Conservation (phyloP, 2,113 vertebrate genomes). For the Etia nguti region DNA sequence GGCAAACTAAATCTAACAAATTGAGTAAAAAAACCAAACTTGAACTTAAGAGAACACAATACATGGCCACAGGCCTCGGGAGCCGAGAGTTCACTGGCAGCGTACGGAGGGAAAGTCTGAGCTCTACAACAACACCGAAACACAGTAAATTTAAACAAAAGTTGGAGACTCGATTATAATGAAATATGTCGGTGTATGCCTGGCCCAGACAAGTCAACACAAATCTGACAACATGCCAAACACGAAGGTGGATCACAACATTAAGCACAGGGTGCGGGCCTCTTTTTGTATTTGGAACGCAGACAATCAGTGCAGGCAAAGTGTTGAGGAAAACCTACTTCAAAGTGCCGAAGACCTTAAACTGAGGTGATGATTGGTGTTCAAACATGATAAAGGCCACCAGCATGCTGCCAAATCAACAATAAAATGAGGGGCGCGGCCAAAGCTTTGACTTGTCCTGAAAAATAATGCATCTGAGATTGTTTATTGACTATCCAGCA, state of each 20-base stretch:
- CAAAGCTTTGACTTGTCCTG: background rate
- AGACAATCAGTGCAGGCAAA: background rate
- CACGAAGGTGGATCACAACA: background rate
- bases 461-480: background rate
- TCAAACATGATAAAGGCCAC: background rate
- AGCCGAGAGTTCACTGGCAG: background rate
- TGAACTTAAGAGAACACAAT: background rate
- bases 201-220: background rate
- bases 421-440: background rate
- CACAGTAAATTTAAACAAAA: background rate
- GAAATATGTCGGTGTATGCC: background rate
- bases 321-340: background rate
- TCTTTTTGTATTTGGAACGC: background rate
- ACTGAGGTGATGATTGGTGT: background rate
- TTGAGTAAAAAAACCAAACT: background rate
- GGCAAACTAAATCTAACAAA: background rate
- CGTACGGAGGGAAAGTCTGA: background rate
- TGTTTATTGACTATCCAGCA: constrained; percentile 11
- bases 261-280: background rate
- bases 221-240: background rate
- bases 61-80: background rate
- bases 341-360: background rate
- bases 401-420: background rate
- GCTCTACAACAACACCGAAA: background rate
- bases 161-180: background rate